phyloP scores from a whole-genome alignment of 2,888 invertebrate species.

The Psylliodes chrysocephalus region DNA sequence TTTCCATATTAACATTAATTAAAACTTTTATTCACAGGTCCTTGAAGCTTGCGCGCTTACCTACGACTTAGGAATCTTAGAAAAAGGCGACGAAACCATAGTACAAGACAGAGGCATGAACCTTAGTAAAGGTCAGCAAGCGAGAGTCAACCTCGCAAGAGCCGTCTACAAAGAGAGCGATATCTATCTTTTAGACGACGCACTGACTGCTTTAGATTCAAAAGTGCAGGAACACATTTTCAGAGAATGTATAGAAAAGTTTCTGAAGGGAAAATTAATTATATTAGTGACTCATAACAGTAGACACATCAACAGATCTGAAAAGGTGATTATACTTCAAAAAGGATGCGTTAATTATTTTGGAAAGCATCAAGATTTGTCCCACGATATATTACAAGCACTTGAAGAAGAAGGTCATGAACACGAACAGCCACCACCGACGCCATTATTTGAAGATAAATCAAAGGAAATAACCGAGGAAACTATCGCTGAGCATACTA shows the following conservation, averaged over 20 bases:
- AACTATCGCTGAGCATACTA: too few relatives aligned
- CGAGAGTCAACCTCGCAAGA: slow-evolving; percentile 80
- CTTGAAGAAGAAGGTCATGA: slow-evolving; percentile 29
- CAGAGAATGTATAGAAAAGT: slow-evolving; percentile 67
- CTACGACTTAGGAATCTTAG: slow-evolving; percentile 67
- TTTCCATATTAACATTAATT: too few relatives aligned
- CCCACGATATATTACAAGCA: slow-evolving; percentile 42
- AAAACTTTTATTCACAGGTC: slow-evolving; percentile 31
- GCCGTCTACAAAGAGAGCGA: slow-evolving; percentile 81
- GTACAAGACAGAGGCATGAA: slow-evolving; percentile 84
- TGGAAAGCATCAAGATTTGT: slow-evolving; percentile 41
- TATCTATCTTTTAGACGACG: slow-evolving; percentile 82
- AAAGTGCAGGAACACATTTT: slow-evolving; percentile 78
- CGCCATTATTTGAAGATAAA: too few relatives aligned
- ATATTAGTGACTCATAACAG: slow-evolving; percentile 64
- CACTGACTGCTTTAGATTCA: slow-evolving; percentile 81
- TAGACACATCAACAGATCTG: slow-evolving; percentile 52
- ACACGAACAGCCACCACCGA: too few relatives aligned
- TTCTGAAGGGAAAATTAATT: slow-evolving; percentile 54
- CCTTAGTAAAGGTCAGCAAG: slow-evolving; percentile 86
- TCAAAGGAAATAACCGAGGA: too few relatives aligned
- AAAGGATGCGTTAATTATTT: slow-evolving; percentile 44
- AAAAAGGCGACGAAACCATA: slow-evolving; percentile 77
- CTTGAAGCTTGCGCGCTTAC: slow-evolving; percentile 72
- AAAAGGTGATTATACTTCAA: slow-evolving; percentile 64